phyloP scores from a whole-genome alignment of 1,140 invertebrate species.

The Antheraea mylitta region DNA sequence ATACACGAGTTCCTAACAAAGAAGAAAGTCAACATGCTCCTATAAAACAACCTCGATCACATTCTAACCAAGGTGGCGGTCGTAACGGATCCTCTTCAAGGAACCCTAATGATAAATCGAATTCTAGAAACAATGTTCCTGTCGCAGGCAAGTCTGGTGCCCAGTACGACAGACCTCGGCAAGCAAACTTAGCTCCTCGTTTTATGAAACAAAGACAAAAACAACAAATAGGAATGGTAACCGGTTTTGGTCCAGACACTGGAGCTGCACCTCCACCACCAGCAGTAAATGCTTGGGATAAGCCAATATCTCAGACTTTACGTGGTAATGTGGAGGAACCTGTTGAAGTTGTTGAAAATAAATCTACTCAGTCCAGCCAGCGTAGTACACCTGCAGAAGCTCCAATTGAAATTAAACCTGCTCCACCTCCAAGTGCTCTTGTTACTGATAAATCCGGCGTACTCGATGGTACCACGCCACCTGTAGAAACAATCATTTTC shows the following conservation, averaged over 20 bases:
- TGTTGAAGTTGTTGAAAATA: conserved; percentile 64
- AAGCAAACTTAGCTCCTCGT: conserved; percentile 86
- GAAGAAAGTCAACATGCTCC: conserved; percentile 71
- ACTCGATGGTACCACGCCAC: conserved; percentile 86
- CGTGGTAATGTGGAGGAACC: conserved; percentile 75
- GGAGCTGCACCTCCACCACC: conserved; percentile 82
- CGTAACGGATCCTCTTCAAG: conserved; percentile 69
- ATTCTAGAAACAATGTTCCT: conserved; percentile 56
- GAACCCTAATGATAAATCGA: conserved; percentile 73
- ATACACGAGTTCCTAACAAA: conserved; percentile 76
- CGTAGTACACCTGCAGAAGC: conserved; percentile 81
- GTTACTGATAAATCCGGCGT: conserved; percentile 75
- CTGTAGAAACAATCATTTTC: conserved; percentile 94
- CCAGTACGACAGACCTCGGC: conserved; percentile 81
- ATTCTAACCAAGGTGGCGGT: conserved; percentile 68
- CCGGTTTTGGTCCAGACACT: conserved; percentile 57
- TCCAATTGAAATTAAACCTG: conserved; percentile 69
- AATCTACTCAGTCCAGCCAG: conserved; percentile 78
- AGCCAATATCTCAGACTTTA: conserved; percentile 85
- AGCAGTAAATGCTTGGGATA: conserved; percentile 91
- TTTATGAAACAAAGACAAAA: conserved; percentile 86
- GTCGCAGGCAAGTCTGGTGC: conserved; percentile 58
- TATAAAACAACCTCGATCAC: conserved; percentile 64
- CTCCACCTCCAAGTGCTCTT: conserved; percentile 42
- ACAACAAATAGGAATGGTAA: conserved; percentile 63